Evolutionary conservation across 2,888 invertebrate genomes (phyloP).

Genomic region (Sarcophaga variegata): DNA sequence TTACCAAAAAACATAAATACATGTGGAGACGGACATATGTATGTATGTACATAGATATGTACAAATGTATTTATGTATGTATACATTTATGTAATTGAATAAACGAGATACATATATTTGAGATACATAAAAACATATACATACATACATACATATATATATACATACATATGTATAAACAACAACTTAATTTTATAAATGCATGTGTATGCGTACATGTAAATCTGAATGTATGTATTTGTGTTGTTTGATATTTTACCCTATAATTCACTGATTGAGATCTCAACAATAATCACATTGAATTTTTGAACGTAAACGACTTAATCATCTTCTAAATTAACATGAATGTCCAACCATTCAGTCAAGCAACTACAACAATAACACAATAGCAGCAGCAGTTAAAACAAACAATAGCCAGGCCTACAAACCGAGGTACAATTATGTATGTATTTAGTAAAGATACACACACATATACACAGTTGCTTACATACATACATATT

Average conservation of each 20-base stretch:
- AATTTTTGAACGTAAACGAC: constrained; percentile 56
- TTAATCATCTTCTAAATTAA: constrained; percentile 57
- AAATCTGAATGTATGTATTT: neutral
- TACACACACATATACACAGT: constrained; percentile 18
- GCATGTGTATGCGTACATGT: neutral
- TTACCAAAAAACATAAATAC: no score
- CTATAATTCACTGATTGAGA: constrained; percentile 56
- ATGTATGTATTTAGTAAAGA: neutral
- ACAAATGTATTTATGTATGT: no score
- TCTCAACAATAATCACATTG: constrained; percentile 58
- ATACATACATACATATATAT: constrained; percentile 3
- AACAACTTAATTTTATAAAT: neutral
- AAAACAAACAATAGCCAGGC: constrained; percentile 18
- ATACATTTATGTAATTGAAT: no score
- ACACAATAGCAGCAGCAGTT: constrained; percentile 27
- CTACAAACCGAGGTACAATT: neutral
- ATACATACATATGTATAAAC: neutral
- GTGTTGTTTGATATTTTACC: constrained; percentile 54
- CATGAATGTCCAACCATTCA: constrained; percentile 59
- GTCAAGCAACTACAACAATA: constrained; percentile 42
- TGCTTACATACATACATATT: constrained; percentile 19
- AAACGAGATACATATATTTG: no score
- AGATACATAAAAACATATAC: neutral
- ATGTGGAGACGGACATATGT: no score
- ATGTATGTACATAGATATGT: no score